Conservation (phyloP, 2,888 invertebrate species). For the Dicranocentrus wangi region DNA sequence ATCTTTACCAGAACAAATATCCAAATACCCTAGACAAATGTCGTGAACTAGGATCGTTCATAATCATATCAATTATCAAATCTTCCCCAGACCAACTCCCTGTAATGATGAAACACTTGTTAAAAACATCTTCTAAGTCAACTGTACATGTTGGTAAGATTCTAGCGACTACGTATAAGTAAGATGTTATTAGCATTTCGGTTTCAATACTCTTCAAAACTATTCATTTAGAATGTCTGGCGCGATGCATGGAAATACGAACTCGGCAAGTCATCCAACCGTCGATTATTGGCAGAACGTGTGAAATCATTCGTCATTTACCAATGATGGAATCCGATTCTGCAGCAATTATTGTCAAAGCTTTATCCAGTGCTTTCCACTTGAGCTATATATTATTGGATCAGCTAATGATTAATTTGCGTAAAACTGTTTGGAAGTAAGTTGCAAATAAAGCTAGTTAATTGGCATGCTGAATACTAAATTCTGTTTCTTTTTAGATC, state of each 20-base stretch:
- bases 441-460: neutral
- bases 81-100: slow-evolving; percentile 55
- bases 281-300: slow-evolving; percentile 51
- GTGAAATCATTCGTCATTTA: slow-evolving; percentile 68
- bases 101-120: slow-evolving; percentile 62
- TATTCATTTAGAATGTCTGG: slow-evolving; percentile 62
- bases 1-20: slow-evolving; percentile 40
- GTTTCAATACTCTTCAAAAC: neutral
- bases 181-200: neutral
- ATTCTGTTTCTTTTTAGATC: slow-evolving; percentile 51
- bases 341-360: slow-evolving; percentile 65
- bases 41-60: slow-evolving; percentile 55
- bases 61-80: slow-evolving; percentile 62
- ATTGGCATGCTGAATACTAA: neutral
- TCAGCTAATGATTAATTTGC: slow-evolving; percentile 65
- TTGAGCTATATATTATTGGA: slow-evolving; percentile 65
- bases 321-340: slow-evolving; percentile 68
- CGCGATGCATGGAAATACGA: slow-evolving; percentile 52
- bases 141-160: slow-evolving; percentile 60
- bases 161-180: neutral
- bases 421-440: slow-evolving; percentile 72
- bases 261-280: slow-evolving; percentile 62
- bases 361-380: slow-evolving; percentile 66
- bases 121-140: slow-evolving; percentile 59
- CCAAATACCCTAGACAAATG: slow-evolving; percentile 49